Evolutionary conservation across 2,888 invertebrate genomes (phyloP).

Genomic region (Brachypalpus laphriformis): DNA sequence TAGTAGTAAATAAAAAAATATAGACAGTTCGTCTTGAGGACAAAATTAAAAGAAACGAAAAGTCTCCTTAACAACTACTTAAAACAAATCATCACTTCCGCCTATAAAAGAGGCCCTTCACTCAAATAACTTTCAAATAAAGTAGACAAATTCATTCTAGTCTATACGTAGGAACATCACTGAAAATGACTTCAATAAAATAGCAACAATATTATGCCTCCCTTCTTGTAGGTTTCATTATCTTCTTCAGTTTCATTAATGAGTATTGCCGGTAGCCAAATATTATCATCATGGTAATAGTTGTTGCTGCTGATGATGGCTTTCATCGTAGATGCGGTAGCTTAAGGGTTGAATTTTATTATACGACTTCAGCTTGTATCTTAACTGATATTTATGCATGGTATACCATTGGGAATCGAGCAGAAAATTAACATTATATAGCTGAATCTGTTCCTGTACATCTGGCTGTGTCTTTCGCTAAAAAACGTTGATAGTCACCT

Average conservation of each 20-base stretch:
- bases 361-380: constrained; percentile 33
- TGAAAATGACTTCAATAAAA: constrained; percentile 25
- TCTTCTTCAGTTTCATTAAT: constrained; percentile 50
- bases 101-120: not conserved
- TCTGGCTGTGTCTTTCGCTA: not conserved
- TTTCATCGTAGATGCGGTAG: constrained; percentile 45
- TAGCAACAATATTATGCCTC: constrained; percentile 28
- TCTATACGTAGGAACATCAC: constrained; percentile 13
- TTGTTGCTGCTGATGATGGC: constrained; percentile 28
- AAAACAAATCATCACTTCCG: not conserved
- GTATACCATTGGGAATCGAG: constrained; percentile 35
- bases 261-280: constrained; percentile 56
- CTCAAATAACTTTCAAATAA: constrained; percentile 8
- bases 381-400: not conserved
- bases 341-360: constrained; percentile 57
- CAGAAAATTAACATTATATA: constrained; percentile 54
- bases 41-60: no score
- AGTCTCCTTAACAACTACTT: no score
- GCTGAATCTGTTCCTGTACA: not conserved
- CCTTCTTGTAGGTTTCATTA: constrained; percentile 54
- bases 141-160: not conserved
- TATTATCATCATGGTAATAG: constrained; percentile 45
- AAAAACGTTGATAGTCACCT: not conserved
- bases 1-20: no score
- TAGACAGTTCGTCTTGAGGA: no score